phyloP scores from a whole-genome alignment of 1,140 invertebrate species.

The Drosophila virilis region DNA sequence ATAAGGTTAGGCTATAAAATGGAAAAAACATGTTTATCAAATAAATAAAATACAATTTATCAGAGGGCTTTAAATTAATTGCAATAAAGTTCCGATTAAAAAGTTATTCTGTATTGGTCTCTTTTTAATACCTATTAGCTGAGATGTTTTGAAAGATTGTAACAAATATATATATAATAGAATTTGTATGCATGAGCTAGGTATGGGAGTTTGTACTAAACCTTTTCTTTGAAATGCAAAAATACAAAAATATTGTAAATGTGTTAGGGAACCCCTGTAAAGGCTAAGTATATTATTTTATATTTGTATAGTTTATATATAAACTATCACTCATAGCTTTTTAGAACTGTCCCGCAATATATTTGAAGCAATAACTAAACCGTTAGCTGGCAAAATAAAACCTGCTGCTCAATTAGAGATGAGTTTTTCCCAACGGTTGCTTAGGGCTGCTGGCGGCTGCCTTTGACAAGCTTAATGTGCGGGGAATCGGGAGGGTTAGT shows the following conservation, averaged over 20 bases:
- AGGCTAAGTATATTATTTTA: too few relatives aligned
- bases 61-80: neutral
- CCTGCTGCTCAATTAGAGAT: constrained; percentile 28
- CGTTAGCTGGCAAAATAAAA: constrained; percentile 16
- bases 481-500: constrained; percentile 17
- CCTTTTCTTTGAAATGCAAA: too few relatives aligned
- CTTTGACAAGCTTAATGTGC: constrained; percentile 45
- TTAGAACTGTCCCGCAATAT: neutral
- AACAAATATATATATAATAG: too few relatives aligned
- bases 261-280: too few relatives aligned
- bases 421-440: constrained; percentile 36
- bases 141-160: too few relatives aligned
- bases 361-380: constrained; percentile 8
- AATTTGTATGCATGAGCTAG: too few relatives aligned
- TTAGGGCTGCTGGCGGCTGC: constrained; percentile 42
- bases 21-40: constrained; percentile 4
- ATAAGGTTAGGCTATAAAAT: neutral
- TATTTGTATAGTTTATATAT: too few relatives aligned
- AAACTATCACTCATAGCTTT: neutral
- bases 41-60: neutral
- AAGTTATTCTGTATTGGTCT: too few relatives aligned
- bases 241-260: too few relatives aligned
- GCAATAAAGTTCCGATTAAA: too few relatives aligned
- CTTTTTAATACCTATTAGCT: too few relatives aligned
- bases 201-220: too few relatives aligned